These are phyloP conservation scores for Cacoxenus indagator DNA, from an alignment of 2,888 invertebrate genomes.

Conservation along the genomic window DNA sequence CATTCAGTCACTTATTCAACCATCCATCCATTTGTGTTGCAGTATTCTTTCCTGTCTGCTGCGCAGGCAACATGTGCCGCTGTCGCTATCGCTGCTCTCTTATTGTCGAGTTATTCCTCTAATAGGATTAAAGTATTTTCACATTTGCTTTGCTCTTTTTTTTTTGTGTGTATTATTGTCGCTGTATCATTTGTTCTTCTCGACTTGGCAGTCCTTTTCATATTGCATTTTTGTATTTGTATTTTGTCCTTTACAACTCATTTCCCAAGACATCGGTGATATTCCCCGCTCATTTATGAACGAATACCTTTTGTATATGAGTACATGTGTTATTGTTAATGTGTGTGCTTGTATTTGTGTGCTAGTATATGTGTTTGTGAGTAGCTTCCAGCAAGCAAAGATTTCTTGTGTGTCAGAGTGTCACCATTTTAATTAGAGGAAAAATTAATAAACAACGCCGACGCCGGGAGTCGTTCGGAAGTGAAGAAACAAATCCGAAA, in stretches of 20 bases:
- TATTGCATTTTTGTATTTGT: conserved; percentile 33
- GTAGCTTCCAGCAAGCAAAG: no score
- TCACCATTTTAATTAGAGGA: conserved; percentile 17
- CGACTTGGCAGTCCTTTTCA: conserved; percentile 32
- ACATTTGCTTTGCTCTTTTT: conserved; percentile 56
- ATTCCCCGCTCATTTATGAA: no score
- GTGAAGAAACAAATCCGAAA: conserved; percentile 11
- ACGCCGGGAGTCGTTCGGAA: background rate
- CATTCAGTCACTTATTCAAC: background rate
- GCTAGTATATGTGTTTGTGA: no score
- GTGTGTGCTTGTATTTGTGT: no score
- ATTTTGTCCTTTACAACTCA: conserved; percentile 18
- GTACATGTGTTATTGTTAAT: no score
- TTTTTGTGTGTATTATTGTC: conserved; percentile 35
- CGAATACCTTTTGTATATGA: no score
- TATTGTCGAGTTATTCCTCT: conserved; percentile 69
- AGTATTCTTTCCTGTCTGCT: conserved; percentile 55
- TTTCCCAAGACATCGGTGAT: background rate
- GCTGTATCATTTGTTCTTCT: conserved; percentile 32
- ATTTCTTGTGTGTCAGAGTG: no score
- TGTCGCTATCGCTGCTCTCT: no score
- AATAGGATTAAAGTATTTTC: conserved; percentile 69
- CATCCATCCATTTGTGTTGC: background rate
- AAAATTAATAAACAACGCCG: conserved; percentile 9
- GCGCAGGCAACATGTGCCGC: conserved; percentile 65